Evolutionary conservation across 2,888 invertebrate species (phyloP), one percentile per base, ranked within the genome.

Genomic region (Catocala fraxini): DNA sequence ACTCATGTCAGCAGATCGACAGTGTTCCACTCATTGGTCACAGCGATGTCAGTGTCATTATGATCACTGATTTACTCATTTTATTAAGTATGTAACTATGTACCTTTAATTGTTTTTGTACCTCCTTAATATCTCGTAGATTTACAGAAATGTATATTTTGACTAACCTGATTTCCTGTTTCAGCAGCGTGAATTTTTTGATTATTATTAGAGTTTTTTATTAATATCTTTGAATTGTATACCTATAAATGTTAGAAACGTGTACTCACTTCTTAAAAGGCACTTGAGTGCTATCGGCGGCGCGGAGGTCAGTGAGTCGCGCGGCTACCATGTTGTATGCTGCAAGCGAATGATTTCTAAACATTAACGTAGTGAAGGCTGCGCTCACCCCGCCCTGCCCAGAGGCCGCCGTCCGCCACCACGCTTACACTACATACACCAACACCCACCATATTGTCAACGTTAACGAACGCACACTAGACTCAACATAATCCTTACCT

Each of bases 281-380:
- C 97, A 98, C 97, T 97, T 98, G 97, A 96, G 98, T 98, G 97
- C 97, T 97, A 96, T 97, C 96, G 92, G 98, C 98, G 94, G 98
- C 98, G 95, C 98, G 97, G 86, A 98, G 96, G 95, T 98, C 98
- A 83, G 98, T 98, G 91, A 98, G 97, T 92, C 98, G 97, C 96
- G 98, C 98, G 94, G 98, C 98, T 96, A 98, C 98, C 98, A 98
- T 98, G 96, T 98, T 98, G 96, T 98, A 98, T 95, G 98, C 98
- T 98, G 97, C 94, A 97, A 97, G 93, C 96, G 96, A 94, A 96
- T 96, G 89, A 96, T 96, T 96, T 96, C 96, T 96, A 84, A 81
- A 91, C 86, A 92, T 94, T 91, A 94, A 92, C 87, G 93, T 85
- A 88, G 92, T 90, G 92, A 78, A 85, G 81, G 70, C 64, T 70